These are phyloP conservation scores for Glyphotaelius pellucidus DNA, from an alignment of 2,888 invertebrate genomes.

Conservation along the genomic window DNA sequence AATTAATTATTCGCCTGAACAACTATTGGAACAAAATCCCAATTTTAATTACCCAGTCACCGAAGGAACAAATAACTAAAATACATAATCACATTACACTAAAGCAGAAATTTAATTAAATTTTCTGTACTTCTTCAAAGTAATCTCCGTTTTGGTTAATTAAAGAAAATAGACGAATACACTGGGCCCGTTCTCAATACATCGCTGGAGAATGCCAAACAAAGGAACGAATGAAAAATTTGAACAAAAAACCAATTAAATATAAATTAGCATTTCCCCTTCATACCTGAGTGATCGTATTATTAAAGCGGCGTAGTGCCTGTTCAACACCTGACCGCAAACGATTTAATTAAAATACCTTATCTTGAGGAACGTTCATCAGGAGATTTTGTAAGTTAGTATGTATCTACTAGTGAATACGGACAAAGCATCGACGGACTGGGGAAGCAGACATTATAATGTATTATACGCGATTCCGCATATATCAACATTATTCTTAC, in stretches of 20 bases:
- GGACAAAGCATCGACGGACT: neutral
- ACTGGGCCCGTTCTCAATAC: conserved; percentile 36
- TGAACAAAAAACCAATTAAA: conserved; percentile 53
- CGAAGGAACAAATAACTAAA: conserved; percentile 40
- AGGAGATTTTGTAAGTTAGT: conserved; percentile 19
- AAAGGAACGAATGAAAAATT: conserved; percentile 49
- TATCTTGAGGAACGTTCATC: conserved; percentile 29
- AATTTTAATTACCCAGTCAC: conserved; percentile 30
- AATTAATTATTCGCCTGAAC: conserved; percentile 22
- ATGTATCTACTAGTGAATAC: neutral
- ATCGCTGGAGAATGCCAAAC: conserved; percentile 20
- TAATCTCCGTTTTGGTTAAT: conserved; percentile 47
- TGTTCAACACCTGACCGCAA: conserved; percentile 53
- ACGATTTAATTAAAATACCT: conserved; percentile 51
- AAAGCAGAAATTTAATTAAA: conserved; percentile 46
- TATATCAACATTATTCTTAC: neutral
- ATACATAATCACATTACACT: conserved; percentile 43
- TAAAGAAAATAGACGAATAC: conserved; percentile 44
- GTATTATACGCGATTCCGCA: neutral
- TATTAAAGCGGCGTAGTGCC: conserved; percentile 36
- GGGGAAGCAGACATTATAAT: neutral
- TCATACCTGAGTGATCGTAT: conserved; percentile 46
- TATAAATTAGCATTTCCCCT: conserved; percentile 52
- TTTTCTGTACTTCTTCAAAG: conserved; percentile 44
- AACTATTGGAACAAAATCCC: conserved; percentile 31